Evolutionary conservation across 92 coral and sea anemone species (phyloP), one percentile per base, ranked within the genome.

Genomic region (Pocillopora meandrina): DNA sequence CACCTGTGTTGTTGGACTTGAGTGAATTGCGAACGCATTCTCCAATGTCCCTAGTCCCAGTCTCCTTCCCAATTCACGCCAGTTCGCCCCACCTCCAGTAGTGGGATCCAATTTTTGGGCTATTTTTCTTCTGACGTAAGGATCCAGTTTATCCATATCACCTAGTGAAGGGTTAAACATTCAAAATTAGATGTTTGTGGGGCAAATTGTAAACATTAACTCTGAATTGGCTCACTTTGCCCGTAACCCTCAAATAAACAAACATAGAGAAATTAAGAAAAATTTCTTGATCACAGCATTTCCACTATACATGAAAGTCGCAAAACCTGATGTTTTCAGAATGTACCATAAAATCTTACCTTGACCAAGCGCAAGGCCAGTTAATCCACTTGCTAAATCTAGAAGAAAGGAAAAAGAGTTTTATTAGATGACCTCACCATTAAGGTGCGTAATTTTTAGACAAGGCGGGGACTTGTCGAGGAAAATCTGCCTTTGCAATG

Each of bases 1-100:
- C 36, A 91, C 85, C 58, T 91, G 94, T 31, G 70, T 56, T 26
- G 92, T 88, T 12, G 94, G 94, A 61, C 84, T 91, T 13, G 88
- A 34, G 23, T 86, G 84, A 9, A 80, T 87, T 56, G 83, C 91
- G 85, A 91, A 84, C 34, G 94, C 92, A 23, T 34, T 87, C 60
- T 74, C 88, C 19, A 84, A 71, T 11, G 76, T 78, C 2, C 94
- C 87, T 61, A 91, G 89, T 19, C 86, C 86, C 79, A 91, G 87
- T 63, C 85, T 85, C 70, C 63, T 80, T 49, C 91, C 91, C 74
- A 91, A 58, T 70, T 56, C 87, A 64, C 84, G 90, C 94, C 94
- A 91, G 78, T 88, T 85, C 34, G 87, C 90, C n/a, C 84, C 86
- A 61, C 23, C 90, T 31, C 84, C 86, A 61, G 36, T 72, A 58